Percentiles rank a stretch among this genome's conserved stretches.
Conservation (phyloP, 2,888 invertebrate genomes). For the Sepiola atlantica region DNA sequence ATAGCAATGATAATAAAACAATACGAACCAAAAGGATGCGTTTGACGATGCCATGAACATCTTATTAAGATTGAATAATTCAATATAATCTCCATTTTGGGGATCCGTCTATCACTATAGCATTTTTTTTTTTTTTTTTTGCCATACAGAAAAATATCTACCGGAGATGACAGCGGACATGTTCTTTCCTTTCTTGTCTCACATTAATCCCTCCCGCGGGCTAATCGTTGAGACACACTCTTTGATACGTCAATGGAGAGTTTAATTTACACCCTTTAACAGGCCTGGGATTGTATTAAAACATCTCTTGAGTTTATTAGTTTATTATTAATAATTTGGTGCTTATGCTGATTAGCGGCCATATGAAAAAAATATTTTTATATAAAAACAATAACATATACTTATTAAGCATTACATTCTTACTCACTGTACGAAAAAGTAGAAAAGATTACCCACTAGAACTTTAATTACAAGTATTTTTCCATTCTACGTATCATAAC, state of each 20-base stretch:
- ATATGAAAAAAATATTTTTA: too few relatives aligned
- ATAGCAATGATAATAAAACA: background rate
- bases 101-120: background rate
- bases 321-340: too few relatives aligned
- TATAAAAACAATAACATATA: too few relatives aligned
- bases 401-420: too few relatives aligned
- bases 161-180: background rate
- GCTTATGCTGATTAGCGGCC: too few relatives aligned
- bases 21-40: background rate
- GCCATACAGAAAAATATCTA: background rate
- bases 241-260: background rate
- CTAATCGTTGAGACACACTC: background rate
- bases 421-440: too few relatives aligned
- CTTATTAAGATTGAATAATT: conserved; percentile 14
- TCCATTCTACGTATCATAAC: too few relatives aligned
- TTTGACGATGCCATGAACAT: background rate
- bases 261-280: background rate
- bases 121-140: too few relatives aligned
- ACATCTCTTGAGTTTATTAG: too few relatives aligned
- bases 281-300: background rate
- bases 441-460: too few relatives aligned
- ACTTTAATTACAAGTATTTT: too few relatives aligned
- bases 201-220: background rate
- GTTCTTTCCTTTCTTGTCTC: background rate
- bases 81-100: background rate